Conservation (phyloP, 2,888 invertebrate species). For the Polydesmus complanatus region DNA sequence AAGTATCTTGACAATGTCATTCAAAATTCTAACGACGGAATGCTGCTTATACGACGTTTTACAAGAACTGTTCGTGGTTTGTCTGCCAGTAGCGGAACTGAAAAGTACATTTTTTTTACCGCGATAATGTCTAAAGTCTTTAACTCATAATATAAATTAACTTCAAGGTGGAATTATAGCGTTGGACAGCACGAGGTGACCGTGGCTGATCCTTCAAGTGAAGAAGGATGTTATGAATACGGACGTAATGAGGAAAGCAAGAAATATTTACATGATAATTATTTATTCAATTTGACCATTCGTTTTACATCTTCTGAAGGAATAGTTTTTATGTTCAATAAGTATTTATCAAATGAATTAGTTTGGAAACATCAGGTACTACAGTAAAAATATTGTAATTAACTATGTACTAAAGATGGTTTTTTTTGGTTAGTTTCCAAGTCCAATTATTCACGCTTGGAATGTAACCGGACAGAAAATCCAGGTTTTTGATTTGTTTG, state of each 20-base stretch:
- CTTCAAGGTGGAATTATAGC: constrained; percentile 82
- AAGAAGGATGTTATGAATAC: constrained; percentile 6
- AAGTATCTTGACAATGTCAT: constrained; percentile 43
- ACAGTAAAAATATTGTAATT: constrained; percentile 7
- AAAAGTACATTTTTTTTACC: constrained; percentile 44
- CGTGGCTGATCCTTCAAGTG: constrained; percentile 21
- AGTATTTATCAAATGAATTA: constrained; percentile 41
- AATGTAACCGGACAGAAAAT: constrained; percentile 52
- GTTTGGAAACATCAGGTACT: constrained; percentile 63
- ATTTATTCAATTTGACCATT: neutral
- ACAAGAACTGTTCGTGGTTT: constrained; percentile 81
- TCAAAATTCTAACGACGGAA: constrained; percentile 31
- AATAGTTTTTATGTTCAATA: constrained; percentile 49
- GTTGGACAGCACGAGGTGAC: constrained; percentile 71
- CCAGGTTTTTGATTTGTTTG: constrained; percentile 56
- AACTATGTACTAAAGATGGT: neutral
- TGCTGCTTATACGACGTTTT: constrained; percentile 64
- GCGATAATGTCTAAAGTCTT: neutral
- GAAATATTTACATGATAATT: neutral
- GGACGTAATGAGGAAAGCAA: neutral
- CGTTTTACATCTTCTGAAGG: constrained; percentile 46
- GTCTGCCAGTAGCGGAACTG: constrained; percentile 68
- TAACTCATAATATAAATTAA: neutral
- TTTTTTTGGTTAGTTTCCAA: constrained; percentile 50
- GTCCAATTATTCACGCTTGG: constrained; percentile 81